Percentiles rank a stretch among this genome's conserved stretches.
phyloP scores from a whole-genome alignment of 1,140 invertebrate genomes.

The Adoxophyes honmai region DNA sequence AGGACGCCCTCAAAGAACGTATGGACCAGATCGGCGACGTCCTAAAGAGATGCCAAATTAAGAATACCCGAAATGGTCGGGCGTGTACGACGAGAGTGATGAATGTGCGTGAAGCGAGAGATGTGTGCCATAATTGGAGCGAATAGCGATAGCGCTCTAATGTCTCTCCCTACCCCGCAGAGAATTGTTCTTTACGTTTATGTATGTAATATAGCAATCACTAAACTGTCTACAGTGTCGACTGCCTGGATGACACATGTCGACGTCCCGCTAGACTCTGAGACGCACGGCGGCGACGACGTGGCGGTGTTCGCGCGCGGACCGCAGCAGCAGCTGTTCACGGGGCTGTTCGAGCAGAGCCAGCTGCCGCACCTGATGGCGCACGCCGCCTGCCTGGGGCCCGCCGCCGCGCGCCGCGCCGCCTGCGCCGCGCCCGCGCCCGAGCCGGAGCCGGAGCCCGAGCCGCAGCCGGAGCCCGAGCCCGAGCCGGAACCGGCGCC shows the following conservation, averaged over 20 bases:
- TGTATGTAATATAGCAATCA: too few species aligned
- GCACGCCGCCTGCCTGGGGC: slow-evolving; percentile 69
- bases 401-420: slow-evolving; percentile 30
- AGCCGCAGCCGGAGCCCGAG: neutral
- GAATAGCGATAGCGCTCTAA: too few species aligned
- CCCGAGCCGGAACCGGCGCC: neutral
- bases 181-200: too few species aligned
- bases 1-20: too few species aligned
- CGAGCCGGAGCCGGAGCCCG: too few species aligned
- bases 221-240: neutral
- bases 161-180: too few species aligned
- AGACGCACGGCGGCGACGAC: slow-evolving; percentile 82
- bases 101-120: too few species aligned
- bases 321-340: slow-evolving; percentile 79
- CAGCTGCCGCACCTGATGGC: slow-evolving; percentile 80
- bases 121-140: too few species aligned
- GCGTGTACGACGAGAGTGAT: too few species aligned
- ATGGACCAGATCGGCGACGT: too few species aligned
- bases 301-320: slow-evolving; percentile 81
- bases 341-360: slow-evolving; percentile 80
- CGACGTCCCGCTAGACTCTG: slow-evolving; percentile 44
- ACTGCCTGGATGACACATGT: slow-evolving; percentile 37
- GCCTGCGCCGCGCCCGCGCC: neutral
- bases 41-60: too few species aligned
- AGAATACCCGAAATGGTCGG: too few species aligned